Percentiles rank a stretch among this genome's conserved stretches.
Conservation (phyloP, 2,888 invertebrate species). For the Tiphia femorata region DNA sequence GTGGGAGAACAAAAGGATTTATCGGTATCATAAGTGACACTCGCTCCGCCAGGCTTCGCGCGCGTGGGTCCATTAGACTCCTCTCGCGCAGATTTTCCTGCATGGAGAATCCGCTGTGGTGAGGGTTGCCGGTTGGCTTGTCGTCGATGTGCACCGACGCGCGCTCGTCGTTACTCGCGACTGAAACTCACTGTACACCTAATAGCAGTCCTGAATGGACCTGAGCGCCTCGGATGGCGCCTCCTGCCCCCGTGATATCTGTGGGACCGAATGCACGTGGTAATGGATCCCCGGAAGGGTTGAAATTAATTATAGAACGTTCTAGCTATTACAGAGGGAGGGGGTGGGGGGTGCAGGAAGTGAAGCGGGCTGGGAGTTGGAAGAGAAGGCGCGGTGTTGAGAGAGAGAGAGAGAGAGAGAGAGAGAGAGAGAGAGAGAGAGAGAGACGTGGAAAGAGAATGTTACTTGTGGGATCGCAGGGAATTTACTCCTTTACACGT, state of each 20-base stretch:
- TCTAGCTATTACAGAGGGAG: constrained; percentile 35
- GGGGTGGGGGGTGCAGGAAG: no score
- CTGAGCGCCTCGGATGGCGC: neutral
- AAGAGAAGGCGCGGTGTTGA: neutral
- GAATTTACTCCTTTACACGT: neutral
- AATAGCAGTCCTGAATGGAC: neutral
- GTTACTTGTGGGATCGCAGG: neutral
- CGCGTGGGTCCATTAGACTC: no score
- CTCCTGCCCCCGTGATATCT: constrained; percentile 34
- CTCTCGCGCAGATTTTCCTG: no score
- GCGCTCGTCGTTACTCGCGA: neutral
- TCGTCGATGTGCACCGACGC: neutral
- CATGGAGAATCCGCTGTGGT: no score
- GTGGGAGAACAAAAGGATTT: no score
- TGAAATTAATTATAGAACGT: constrained; percentile 60
- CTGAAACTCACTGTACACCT: neutral
- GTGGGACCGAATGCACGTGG: constrained; percentile 50
- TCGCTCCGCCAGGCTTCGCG: no score
- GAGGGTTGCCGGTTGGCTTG: no score
- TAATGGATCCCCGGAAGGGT: constrained; percentile 55
- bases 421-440: neutral
- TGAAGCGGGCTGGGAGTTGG: neutral
- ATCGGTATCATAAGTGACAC: no score
- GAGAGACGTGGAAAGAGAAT: neutral
- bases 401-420: neutral